Conservation (phyloP, 2,797 vertebrate species). For the Pempheris klunzingeri region DNA sequence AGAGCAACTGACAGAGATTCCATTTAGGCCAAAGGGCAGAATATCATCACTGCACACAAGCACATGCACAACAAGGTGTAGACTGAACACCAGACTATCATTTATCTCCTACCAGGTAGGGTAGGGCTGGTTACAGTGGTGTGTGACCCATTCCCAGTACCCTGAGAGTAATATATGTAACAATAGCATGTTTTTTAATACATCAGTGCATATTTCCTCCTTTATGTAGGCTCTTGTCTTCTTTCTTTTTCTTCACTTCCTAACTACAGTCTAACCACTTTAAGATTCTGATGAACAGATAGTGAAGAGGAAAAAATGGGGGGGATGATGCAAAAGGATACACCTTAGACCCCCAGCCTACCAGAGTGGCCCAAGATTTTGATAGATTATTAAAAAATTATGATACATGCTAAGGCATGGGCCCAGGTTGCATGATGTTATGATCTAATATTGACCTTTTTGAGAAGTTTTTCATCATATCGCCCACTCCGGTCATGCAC, state of each 20-base stretch:
- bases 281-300: neutral
- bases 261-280: neutral
- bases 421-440: no score
- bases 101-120: neutral
- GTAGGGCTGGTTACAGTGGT: neutral
- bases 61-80: conserved; percentile 23
- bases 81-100: conserved; percentile 7
- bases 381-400: no score
- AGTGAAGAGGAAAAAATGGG: neutral
- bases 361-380: no score
- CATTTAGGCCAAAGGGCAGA: conserved; percentile 48
- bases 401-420: no score
- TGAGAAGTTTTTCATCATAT: no score
- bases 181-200: neutral
- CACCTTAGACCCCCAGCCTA: no score
- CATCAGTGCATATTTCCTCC: neutral
- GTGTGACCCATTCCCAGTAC: neutral
- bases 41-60: conserved; percentile 44
- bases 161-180: neutral
- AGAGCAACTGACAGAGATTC: conserved; percentile 37
- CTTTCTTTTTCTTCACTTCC: neutral
- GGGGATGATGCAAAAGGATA: neutral
- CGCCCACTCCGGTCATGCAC: no score
- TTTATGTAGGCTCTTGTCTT: neutral
- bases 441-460: no score